Conservation (phyloP, 2,113 vertebrate genomes). For the Fukomys damarensis region DNA sequence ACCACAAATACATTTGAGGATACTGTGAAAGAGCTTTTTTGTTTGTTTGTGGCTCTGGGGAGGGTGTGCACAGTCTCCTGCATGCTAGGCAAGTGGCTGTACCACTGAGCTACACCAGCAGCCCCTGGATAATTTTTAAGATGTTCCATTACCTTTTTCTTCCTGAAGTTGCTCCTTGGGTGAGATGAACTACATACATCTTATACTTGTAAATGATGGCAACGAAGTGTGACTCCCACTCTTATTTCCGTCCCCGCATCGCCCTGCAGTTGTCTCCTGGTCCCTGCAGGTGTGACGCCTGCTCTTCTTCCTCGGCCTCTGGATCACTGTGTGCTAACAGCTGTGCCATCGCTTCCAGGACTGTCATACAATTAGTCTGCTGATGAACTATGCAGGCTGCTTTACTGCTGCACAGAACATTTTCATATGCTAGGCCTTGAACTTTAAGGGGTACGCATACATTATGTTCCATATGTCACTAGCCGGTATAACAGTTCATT, state of each 20-base stretch:
- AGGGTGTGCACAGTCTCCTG: not conserved
- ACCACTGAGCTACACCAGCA: not conserved
- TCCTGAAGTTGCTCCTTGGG: not conserved
- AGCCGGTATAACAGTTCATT: not conserved
- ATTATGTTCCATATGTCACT: constrained; percentile 64
- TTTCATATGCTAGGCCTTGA: constrained; percentile 68
- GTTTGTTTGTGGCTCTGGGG: not conserved
- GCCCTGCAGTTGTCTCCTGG: not conserved
- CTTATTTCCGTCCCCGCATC: not conserved
- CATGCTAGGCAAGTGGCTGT: not conserved
- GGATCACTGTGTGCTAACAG: constrained; percentile 27
- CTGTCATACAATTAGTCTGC: constrained; percentile 63
- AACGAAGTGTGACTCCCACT: not conserved
- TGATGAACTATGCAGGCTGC: constrained; percentile 64
- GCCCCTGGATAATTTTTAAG: not conserved
- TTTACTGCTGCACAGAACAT: constrained; percentile 60
- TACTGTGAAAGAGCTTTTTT: not conserved
- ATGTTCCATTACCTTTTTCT: not conserved
- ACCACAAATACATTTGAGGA: not conserved
- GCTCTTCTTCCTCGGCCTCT: not conserved
- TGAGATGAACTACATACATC: not conserved
- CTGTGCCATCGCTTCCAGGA: constrained; percentile 64
- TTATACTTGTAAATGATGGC: not conserved
- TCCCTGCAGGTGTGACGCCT: not conserved
- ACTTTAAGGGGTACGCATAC: constrained; percentile 61